Conservation (phyloP, 1,140 invertebrate species). For the Battus philenor region DNA sequence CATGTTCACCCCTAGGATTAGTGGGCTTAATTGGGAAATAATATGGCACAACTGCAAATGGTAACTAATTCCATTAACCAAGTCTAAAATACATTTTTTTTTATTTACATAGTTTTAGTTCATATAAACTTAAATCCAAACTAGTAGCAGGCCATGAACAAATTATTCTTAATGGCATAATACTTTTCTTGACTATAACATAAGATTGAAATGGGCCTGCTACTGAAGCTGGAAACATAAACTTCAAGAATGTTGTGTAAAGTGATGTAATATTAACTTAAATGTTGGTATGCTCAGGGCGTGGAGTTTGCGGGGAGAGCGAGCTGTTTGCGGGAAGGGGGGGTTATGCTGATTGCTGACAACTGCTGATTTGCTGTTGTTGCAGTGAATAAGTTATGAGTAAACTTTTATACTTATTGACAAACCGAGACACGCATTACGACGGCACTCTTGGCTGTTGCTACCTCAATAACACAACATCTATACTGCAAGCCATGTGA, state of each 20-base stretch:
- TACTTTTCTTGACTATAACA: background rate
- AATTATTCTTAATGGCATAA: slow-evolving; percentile 12
- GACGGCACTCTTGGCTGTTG: slow-evolving; percentile 13
- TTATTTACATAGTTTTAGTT: slow-evolving; percentile 12
- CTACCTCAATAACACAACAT: slow-evolving; percentile 1
- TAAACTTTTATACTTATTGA: slow-evolving; percentile 71
- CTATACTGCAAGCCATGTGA: slow-evolving; percentile 8
- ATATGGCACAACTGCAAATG: slow-evolving; percentile 47
- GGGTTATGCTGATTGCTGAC: slow-evolving; percentile 64
- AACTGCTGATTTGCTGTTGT: slow-evolving; percentile 72
- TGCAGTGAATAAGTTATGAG: slow-evolving; percentile 72
- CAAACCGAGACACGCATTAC: slow-evolving; percentile 51
- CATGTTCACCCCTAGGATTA: slow-evolving; percentile 47
- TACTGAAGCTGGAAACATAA: slow-evolving; percentile 16
- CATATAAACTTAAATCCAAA: slow-evolving; percentile 2
- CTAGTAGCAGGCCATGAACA: slow-evolving; percentile 10
- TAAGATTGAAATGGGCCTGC: background rate
- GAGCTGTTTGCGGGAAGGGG: slow-evolving; percentile 56
- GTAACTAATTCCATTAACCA: slow-evolving; percentile 41
- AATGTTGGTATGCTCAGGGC: slow-evolving; percentile 72
- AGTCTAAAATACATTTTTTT: slow-evolving; percentile 12
- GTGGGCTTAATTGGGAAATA: slow-evolving; percentile 56
- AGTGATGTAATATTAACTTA: slow-evolving; percentile 47
- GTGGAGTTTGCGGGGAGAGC: slow-evolving; percentile 58
- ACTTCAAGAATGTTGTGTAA: slow-evolving; percentile 12